Base-by-base conservation (phyloP, 2,113 vertebrate genomes). In the Myotis lucifugus region DNA sequence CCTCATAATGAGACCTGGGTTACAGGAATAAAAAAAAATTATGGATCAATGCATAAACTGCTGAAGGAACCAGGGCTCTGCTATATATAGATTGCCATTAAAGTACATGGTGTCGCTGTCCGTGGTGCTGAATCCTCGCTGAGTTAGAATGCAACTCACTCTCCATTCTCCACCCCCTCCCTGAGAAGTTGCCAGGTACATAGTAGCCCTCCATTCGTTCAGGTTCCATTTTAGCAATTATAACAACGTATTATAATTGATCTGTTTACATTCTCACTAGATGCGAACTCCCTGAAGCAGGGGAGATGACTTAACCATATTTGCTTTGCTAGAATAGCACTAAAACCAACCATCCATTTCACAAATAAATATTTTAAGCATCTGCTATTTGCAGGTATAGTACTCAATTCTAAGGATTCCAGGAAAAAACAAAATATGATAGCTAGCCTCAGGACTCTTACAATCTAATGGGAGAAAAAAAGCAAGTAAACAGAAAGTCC, bases 341-440 rank as follows among this genome's bases (percentile, higher is more conserved):
- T 19, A 46, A 95, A 97, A 84, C 40, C 32, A 78, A 79, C 61
- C 54, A 85, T 69, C 17, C 37, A 81, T 73, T 50, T 64, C 19
- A 34, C 21, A 84, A 94, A 81, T 73, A 96, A 79, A 52, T 93
- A 79, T 87, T 94, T 79, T 72, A 91, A 91, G 29, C 67, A 95
- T 32, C 23, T 90, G 37, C 40, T 85, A 34, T 69, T 61, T 90
- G 77, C 29, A 90, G 90, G 66, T 74, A 66, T 27, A 17, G 40
- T 67, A 46, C 40, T 67, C 29, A 42, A 48, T n/a, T 93, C 67
- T 97, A 95, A 97, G 56, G 52, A 89, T 79, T 21, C 17, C 11
- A 91, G 29, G 3, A 37, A 29, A 85, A 94, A 64, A n/a, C 8
- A 82, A 95, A 91, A 67, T 61, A 64, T 66, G 46, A 81, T 83